Evolutionary conservation across 2,113 vertebrate genomes (phyloP).

Genomic region (Thinocorus orbignyianus): DNA sequence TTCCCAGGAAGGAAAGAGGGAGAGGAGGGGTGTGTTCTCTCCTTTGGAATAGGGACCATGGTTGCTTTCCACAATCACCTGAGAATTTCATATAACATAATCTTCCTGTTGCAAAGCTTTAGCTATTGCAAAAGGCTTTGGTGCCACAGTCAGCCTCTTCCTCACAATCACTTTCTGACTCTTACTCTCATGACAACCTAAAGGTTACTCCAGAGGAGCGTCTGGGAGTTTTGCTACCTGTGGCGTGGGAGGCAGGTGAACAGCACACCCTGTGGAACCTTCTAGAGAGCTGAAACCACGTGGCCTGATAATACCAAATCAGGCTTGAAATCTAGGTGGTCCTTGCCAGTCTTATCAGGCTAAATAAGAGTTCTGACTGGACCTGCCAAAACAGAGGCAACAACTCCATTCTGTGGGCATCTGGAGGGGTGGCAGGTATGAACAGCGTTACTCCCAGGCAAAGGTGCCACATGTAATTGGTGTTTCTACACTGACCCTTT

Average conservation of each 20-base stretch:
- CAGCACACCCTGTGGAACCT: background rate
- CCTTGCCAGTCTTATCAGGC: background rate
- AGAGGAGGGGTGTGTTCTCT: background rate
- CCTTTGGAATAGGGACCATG: background rate
- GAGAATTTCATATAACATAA: background rate
- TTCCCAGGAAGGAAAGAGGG: background rate
- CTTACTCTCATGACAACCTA: background rate
- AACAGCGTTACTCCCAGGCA: background rate
- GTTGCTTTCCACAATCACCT: background rate
- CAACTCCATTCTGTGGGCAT: background rate
- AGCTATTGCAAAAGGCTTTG: background rate
- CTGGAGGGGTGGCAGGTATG: background rate
- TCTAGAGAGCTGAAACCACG: background rate
- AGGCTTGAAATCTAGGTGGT: background rate
- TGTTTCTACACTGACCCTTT: background rate
- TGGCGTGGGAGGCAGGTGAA: background rate
- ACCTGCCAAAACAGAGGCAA: background rate
- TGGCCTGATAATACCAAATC: background rate
- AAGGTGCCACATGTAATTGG: background rate
- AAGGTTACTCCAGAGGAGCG: background rate
- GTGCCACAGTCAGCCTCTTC: background rate
- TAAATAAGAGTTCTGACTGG: background rate
- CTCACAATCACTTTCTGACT: background rate
- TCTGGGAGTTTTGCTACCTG: background rate
- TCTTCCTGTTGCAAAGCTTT: background rate